Percentiles rank a stretch among this genome's conserved stretches.
Evolutionary conservation across 2,888 invertebrate genomes (phyloP).

Genomic region (Itoplectis maculator): DNA sequence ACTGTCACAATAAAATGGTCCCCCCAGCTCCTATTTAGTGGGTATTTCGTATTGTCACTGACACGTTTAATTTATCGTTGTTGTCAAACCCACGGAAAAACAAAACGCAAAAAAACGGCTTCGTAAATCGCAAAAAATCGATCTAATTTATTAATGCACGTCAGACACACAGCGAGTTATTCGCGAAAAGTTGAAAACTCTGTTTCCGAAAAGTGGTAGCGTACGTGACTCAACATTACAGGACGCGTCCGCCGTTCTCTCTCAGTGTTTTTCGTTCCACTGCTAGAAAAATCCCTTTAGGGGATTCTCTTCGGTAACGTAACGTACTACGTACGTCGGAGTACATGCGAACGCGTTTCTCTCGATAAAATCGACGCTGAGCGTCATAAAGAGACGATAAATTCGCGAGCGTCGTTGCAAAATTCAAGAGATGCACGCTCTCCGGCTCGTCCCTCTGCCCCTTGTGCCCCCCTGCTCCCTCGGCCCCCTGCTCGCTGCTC

Average conservation of each 20-base stretch:
- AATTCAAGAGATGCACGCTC: constrained; percentile 74
- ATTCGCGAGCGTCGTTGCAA: constrained; percentile 71
- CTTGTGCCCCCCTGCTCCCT: neutral
- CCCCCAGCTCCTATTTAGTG: no score
- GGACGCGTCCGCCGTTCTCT: neutral
- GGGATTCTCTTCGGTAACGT: no score
- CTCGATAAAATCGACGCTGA: constrained; percentile 55
- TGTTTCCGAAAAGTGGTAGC: constrained; percentile 24
- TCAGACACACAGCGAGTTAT: constrained; percentile 16
- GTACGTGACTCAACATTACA: constrained; percentile 33
- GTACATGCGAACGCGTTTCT: constrained; percentile 4
- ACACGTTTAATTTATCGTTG: neutral
- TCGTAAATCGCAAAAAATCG: neutral
- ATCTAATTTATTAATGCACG: constrained; percentile 9
- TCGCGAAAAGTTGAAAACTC: neutral
- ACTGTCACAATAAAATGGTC: no score
- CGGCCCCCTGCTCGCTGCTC: constrained; percentile 2
- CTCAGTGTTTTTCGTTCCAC: neutral
- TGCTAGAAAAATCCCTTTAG: neutral
- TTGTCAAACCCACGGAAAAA: neutral
- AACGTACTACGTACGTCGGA: no score
- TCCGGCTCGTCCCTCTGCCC: constrained; percentile 13
- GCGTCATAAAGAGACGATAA: constrained; percentile 68
- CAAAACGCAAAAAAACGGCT: neutral
- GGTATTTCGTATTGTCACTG: no score